Conservation (phyloP, 2,113 vertebrate genomes). For the Eubucco bourcierii region DNA sequence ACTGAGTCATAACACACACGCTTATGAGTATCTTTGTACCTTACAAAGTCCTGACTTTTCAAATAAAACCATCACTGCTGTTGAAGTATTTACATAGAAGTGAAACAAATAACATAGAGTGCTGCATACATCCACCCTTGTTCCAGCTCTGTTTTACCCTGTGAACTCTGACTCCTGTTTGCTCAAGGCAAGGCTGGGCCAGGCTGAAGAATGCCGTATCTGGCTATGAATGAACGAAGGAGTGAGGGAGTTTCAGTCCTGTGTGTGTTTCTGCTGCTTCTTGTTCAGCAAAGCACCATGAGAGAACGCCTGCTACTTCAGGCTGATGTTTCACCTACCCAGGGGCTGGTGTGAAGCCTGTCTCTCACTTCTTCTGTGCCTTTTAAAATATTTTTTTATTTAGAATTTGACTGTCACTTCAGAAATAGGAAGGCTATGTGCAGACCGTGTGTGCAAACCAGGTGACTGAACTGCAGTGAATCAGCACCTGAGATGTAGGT, state of each 20-base stretch:
- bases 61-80: slow-evolving; percentile 48
- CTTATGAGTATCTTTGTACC: slow-evolving; percentile 44
- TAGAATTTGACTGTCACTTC: neutral
- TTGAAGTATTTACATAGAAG: slow-evolving; percentile 56
- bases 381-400: too few relatives aligned
- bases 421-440: neutral
- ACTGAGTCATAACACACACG: slow-evolving; percentile 49
- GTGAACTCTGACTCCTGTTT: slow-evolving; percentile 42
- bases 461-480: neutral
- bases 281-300: neutral
- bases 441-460: neutral
- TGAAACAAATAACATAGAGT: slow-evolving; percentile 32
- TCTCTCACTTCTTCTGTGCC: neutral
- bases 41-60: slow-evolving; percentile 40
- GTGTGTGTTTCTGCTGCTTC: neutral
- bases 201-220: neutral
- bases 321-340: neutral
- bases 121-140: neutral
- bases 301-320: neutral
- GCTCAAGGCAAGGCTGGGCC: slow-evolving; percentile 25
- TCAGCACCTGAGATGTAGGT: neutral
- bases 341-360: neutral
- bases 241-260: neutral
- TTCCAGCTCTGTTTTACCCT: slow-evolving; percentile 13
- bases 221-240: neutral